Conservation (phyloP, 2,888 invertebrate genomes). For the Fragum sueziense region DNA sequence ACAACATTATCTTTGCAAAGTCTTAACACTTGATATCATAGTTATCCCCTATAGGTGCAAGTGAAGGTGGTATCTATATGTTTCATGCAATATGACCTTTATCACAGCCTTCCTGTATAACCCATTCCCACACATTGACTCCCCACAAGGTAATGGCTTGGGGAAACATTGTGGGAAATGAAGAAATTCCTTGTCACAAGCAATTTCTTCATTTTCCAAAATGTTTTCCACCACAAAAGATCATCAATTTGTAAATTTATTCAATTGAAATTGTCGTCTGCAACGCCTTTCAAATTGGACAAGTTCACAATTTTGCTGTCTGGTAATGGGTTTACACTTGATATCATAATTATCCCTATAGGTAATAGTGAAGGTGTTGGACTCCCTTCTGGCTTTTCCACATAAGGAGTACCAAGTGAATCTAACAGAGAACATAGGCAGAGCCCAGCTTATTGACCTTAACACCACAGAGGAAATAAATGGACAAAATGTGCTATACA, state of each 20-base stretch:
- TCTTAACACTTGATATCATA: no score
- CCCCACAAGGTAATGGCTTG: background rate
- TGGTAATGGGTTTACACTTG: no score
- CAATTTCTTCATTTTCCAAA: background rate
- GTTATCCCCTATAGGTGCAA: no score
- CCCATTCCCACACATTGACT: background rate
- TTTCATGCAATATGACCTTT: no score
- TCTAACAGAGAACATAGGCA: constrained; percentile 33
- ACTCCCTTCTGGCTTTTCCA: constrained; percentile 21
- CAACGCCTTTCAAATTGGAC: no score
- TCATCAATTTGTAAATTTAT: no score
- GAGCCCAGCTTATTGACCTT: constrained; percentile 33
- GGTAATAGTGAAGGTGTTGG: constrained; percentile 37
- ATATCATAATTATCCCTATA: constrained; percentile 28
- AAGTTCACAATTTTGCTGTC: no score
- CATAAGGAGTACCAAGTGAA: constrained; percentile 10
- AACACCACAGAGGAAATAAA: constrained; percentile 48
- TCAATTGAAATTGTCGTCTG: no score
- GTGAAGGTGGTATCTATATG: no score
- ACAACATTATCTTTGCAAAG: no score
- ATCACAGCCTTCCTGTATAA: no score
- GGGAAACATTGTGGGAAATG: background rate
- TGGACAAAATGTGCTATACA: constrained; percentile 28
- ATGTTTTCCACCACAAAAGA: no score
- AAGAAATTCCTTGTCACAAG: background rate